A percentile compares a stretch with the other conserved stretches of the same genome.
These are phyloP conservation scores for Myotis lucifugus DNA, from an alignment of 2,113 vertebrate genomes.

Conservation along the genomic window DNA sequence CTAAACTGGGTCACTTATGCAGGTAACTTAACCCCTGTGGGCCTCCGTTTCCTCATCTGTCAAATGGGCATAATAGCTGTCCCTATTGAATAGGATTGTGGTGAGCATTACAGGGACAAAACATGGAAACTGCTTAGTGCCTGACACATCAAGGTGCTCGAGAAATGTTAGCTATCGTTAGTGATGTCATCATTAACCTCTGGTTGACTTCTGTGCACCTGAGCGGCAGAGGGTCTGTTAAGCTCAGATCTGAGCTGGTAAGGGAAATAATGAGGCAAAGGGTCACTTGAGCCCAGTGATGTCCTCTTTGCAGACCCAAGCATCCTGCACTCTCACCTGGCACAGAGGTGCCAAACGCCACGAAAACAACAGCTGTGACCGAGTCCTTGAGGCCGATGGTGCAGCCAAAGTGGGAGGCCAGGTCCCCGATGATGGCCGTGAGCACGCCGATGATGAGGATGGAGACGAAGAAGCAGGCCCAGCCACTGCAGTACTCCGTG, in stretches of 20 bases:
- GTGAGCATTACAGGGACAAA: background rate
- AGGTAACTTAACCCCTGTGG: background rate
- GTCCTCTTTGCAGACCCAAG: background rate
- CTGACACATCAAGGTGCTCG: background rate
- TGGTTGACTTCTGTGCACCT: background rate
- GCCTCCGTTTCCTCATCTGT: background rate
- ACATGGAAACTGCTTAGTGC: background rate
- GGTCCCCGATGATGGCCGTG: conserved; percentile 95
- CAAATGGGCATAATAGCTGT: background rate
- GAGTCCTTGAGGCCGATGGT: conserved; percentile 99
- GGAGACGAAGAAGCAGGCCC: conserved; percentile 96
- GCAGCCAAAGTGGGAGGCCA: conserved; percentile 98
- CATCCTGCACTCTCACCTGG: conserved; percentile 86
- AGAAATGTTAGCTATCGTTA: background rate
- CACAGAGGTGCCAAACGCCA: conserved; percentile 96
- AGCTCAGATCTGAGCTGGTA: background rate
- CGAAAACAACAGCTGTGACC: conserved; percentile 96
- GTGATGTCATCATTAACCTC: background rate
- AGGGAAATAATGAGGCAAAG: background rate
- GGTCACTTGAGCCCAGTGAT: background rate
- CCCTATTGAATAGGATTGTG: background rate
- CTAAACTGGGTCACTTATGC: background rate
- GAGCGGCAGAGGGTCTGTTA: background rate
- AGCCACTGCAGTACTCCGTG: conserved; percentile 96
- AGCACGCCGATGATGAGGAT: conserved; percentile 97